Evolutionary conservation across 2,888 invertebrate species (phyloP).

Genomic region (Chydorus sphaericus): DNA sequence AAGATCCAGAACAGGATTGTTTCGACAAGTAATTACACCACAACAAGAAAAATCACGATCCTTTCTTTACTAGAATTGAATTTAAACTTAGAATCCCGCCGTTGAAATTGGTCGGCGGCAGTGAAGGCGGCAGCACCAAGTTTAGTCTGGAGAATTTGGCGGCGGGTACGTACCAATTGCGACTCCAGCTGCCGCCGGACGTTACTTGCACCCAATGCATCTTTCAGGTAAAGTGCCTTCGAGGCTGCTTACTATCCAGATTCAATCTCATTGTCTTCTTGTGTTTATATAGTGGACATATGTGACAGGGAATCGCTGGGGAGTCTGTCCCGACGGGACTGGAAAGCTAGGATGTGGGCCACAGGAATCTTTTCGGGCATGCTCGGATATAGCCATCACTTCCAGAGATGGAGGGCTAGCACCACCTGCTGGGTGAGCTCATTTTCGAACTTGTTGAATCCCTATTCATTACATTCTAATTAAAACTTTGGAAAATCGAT

Average conservation of each 20-base stretch:
- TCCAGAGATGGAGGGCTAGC: neutral
- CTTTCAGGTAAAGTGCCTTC: slow-evolving; percentile 24
- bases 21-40: slow-evolving; percentile 20
- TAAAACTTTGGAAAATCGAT: too few relatives aligned
- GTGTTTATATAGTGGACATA: slow-evolving; percentile 21
- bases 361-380: slow-evolving; percentile 20
- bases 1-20: slow-evolving; percentile 22
- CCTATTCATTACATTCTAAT: neutral
- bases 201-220: slow-evolving; percentile 24
- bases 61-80: neutral
- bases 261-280: neutral
- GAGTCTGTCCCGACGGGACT: slow-evolving; percentile 20
- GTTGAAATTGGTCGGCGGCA: slow-evolving; percentile 1
- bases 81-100: neutral
- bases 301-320: slow-evolving; percentile 22
- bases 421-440: too few relatives aligned
- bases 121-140: neutral
- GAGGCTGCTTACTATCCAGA: neutral
- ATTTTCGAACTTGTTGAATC: too few relatives aligned
- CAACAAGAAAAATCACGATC: neutral
- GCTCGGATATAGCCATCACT: slow-evolving; percentile 17
- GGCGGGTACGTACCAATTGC: slow-evolving; percentile 10
- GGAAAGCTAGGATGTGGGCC: slow-evolving; percentile 21
- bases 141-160: neutral
- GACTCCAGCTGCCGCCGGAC: slow-evolving; percentile 22